A percentile compares a stretch with the other conserved stretches of the same genome.
These are phyloP conservation scores for Rhea americana DNA, from an alignment of 2,113 vertebrate species.

Conservation along the genomic window DNA sequence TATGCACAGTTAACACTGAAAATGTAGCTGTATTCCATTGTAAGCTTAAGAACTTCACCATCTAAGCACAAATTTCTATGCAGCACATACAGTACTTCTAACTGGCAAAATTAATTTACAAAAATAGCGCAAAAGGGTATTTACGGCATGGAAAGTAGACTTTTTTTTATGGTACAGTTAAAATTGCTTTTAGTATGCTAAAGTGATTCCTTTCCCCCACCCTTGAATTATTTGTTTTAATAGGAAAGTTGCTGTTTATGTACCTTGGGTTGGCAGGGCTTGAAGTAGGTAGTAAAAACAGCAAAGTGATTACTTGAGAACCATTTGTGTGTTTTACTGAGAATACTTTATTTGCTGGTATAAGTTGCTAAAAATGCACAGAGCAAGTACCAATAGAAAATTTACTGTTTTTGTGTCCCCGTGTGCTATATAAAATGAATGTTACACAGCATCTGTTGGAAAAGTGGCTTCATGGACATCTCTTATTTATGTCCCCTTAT, in stretches of 20 bases:
- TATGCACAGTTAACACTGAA: slow-evolving; percentile 86
- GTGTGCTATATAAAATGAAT: slow-evolving; percentile 85
- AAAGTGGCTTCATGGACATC: slow-evolving; percentile 84
- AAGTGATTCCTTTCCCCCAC: slow-evolving; percentile 64
- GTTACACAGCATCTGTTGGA: slow-evolving; percentile 84
- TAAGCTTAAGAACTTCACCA: slow-evolving; percentile 81
- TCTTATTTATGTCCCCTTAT: slow-evolving; percentile 83
- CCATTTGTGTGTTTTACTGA: slow-evolving; percentile 81
- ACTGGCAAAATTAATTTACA: slow-evolving; percentile 83
- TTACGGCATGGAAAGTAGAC: slow-evolving; percentile 81
- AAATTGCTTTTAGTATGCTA: slow-evolving; percentile 73
- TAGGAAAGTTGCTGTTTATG: slow-evolving; percentile 77
- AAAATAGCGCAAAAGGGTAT: slow-evolving; percentile 80
- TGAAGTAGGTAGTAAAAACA: slow-evolving; percentile 82
- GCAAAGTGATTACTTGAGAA: slow-evolving; percentile 85
- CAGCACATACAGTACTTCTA: slow-evolving; percentile 80
- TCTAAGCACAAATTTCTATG: slow-evolving; percentile 84
- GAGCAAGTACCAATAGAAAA: slow-evolving; percentile 86
- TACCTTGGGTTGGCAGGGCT: slow-evolving; percentile 77
- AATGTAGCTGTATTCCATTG: slow-evolving; percentile 82
- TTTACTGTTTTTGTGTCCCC: slow-evolving; percentile 80
- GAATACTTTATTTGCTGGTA: slow-evolving; percentile 88
- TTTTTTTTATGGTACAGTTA: slow-evolving; percentile 76
- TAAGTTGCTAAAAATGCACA: slow-evolving; percentile 87
- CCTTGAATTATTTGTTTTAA: slow-evolving; percentile 50